These are phyloP conservation scores for Latrodectus elegans DNA, from an alignment of 2,888 invertebrate species.

Conservation along the genomic window DNA sequence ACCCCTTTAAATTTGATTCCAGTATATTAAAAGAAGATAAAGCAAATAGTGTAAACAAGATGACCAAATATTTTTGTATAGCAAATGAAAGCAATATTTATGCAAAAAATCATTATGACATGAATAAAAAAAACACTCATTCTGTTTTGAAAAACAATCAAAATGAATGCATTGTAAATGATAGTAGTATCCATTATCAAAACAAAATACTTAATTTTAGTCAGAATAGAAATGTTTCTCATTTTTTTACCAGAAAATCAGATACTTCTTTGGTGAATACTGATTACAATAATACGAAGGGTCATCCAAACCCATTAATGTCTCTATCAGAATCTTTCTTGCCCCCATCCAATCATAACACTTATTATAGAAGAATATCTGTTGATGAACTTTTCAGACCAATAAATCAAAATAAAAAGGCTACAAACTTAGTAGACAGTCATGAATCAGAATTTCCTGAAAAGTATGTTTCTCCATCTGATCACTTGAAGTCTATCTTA, in stretches of 20 bases:
- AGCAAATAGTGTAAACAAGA: too few relatives aligned
- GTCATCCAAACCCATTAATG: neutral
- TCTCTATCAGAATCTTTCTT: conserved; percentile 35
- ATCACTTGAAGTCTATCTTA: conserved; percentile 45
- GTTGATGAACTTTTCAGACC: conserved; percentile 30
- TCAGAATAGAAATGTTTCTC: neutral
- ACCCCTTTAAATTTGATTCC: too few relatives aligned
- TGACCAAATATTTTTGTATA: too few relatives aligned
- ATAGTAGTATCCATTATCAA: too few relatives aligned
- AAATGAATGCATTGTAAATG: too few relatives aligned
- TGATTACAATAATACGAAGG: neutral
- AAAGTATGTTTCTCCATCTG: conserved; percentile 12
- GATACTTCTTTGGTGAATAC: neutral
- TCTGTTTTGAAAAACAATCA: too few relatives aligned
- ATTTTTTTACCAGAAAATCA: neutral
- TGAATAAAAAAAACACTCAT: too few relatives aligned
- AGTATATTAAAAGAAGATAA: too few relatives aligned
- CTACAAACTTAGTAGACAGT: neutral
- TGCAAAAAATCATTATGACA: too few relatives aligned
- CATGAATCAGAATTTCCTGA: neutral
- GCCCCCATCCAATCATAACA: neutral
- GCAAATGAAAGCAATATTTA: too few relatives aligned
- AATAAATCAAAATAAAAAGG: too few relatives aligned
- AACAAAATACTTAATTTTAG: too few relatives aligned
- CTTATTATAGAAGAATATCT: conserved; percentile 40